phyloP scores from a whole-genome alignment of 1,140 invertebrate species.

The Phymastichus coffea region DNA sequence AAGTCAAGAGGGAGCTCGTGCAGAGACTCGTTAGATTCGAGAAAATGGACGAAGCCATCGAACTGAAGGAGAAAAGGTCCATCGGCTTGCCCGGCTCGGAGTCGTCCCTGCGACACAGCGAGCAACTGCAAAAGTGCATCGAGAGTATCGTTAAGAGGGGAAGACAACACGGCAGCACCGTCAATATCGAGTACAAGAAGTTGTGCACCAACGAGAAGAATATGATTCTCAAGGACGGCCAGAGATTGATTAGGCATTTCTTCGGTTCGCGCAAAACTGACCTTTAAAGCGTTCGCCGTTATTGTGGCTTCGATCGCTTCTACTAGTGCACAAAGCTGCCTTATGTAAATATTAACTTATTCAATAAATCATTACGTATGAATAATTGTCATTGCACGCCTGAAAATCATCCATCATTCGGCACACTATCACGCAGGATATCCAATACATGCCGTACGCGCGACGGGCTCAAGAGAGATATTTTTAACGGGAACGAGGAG shows the following conservation, averaged over 20 bases:
- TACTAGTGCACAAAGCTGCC: no score
- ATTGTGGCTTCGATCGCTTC: no score
- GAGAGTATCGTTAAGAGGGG: neutral
- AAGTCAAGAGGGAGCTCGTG: neutral
- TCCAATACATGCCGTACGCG: no score
- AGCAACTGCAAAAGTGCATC: neutral
- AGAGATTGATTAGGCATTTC: conserved; percentile 7
- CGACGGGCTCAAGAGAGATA: no score
- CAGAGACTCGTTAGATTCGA: neutral
- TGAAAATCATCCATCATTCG: no score
- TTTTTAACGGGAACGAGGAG: no score
- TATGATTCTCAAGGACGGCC: conserved; percentile 6
- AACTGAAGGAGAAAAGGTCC: conserved; percentile 11
- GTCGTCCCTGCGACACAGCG: neutral
- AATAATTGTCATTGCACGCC: no score
- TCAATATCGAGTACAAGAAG: conserved; percentile 9
- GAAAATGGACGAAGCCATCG: conserved; percentile 2
- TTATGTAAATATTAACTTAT: no score
- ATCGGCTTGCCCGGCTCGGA: neutral
- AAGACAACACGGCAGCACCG: neutral
- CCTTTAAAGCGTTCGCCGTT: neutral
- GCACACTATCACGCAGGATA: no score
- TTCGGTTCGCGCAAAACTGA: neutral
- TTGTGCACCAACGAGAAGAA: conserved; percentile 13
- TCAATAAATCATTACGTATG: no score